Percentiles rank a stretch among this genome's conserved stretches.
Evolutionary conservation across 2,113 vertebrate genomes (phyloP).

Genomic region (Mormyrus lacerda): DNA sequence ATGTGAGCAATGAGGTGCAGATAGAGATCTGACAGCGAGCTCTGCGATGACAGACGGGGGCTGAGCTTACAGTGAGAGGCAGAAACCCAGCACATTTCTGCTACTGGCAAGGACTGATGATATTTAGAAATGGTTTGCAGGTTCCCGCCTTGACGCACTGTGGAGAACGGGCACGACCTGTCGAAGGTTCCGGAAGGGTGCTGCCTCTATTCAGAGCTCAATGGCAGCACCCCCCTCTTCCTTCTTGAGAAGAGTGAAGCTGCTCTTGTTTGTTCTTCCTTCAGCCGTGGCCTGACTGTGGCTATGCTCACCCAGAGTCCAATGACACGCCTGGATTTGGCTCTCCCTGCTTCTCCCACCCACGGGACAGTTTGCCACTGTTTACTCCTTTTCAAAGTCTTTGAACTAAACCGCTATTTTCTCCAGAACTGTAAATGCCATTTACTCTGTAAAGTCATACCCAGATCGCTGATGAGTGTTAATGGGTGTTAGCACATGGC

Average conservation of each 20-base stretch:
- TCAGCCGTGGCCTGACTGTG: neutral
- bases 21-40: constrained; percentile 42
- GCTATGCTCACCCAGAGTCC: neutral
- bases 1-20: constrained; percentile 43
- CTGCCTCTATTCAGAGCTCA: neutral
- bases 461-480: neutral
- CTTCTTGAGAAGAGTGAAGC: neutral
- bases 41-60: constrained; percentile 34
- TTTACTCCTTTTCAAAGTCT: neutral
- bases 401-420: neutral
- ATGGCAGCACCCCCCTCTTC: neutral
- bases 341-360: neutral
- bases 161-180: neutral
- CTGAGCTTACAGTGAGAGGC: constrained; percentile 31
- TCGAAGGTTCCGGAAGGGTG: neutral
- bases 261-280: neutral
- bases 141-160: neutral
- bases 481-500: neutral
- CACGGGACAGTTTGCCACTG: neutral
- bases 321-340: neutral
- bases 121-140: constrained; percentile 16
- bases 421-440: neutral
- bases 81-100: neutral
- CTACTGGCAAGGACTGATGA: neutral
- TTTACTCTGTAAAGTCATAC: neutral